Conservation (phyloP, 2,797 vertebrate genomes). For the Syncerus caffer region DNA sequence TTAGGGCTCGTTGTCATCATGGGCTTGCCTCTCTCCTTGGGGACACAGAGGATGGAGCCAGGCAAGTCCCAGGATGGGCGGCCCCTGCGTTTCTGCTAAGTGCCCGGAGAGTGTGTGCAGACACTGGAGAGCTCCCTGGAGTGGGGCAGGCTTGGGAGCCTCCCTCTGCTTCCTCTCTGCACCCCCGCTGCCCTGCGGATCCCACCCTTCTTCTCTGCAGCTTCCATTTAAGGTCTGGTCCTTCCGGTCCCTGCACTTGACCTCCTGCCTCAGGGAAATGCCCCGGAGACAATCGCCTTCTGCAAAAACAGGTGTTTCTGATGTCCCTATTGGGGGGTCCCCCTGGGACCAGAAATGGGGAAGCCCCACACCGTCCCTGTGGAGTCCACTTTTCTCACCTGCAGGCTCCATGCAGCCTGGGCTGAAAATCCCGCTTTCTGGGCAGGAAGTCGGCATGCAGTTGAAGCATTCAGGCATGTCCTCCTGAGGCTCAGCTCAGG, state of each 20-base stretch:
- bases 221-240: fast-evolving
- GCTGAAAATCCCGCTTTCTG: fast-evolving
- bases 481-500: fast-evolving
- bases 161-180: fast-evolving
- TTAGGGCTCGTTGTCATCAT: not conserved
- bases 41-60: not conserved
- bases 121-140: fast-evolving
- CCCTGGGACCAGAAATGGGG: not conserved
- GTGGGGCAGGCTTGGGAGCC: fast-evolving
- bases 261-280: not conserved
- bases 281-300: not conserved
- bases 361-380: fast-evolving
- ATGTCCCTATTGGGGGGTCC: fast-evolving
- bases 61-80: not conserved
- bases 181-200: fast-evolving
- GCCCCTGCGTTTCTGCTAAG: fast-evolving
- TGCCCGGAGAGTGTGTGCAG: fast-evolving
- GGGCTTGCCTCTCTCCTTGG: not conserved
- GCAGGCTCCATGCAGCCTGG: not conserved
- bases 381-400: too few species aligned
- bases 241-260: not conserved
- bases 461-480: fast-evolving
- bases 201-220: fast-evolving
- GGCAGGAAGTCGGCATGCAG: not conserved
- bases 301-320: not conserved